Evolutionary conservation across 2,797 vertebrate genomes (phyloP).

Genomic region (Premnoplex brunnescens): DNA sequence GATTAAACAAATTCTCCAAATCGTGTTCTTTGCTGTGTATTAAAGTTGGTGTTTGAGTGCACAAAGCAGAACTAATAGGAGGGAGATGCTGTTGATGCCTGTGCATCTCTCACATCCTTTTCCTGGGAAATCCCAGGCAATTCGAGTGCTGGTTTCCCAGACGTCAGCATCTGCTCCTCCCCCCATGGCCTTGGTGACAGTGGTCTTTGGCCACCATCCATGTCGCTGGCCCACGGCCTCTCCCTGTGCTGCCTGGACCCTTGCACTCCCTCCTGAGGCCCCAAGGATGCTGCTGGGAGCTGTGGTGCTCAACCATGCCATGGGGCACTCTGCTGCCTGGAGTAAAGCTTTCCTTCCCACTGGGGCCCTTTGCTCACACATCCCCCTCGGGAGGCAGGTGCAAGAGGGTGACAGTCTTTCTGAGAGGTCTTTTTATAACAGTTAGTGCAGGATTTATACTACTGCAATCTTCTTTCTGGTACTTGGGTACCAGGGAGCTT

Average conservation of each 20-base stretch:
- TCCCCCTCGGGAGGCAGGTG: not conserved
- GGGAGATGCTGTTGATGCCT: not conserved
- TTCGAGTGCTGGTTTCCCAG: not conserved
- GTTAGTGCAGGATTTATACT: not conserved
- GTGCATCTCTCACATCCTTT: not conserved
- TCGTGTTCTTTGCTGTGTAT: not conserved
- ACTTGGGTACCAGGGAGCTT: not conserved
- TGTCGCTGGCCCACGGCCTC: accelerated
- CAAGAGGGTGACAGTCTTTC: not conserved
- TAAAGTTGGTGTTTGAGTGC: not conserved
- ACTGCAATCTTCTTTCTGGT: not conserved
- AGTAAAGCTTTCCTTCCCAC: not conserved
- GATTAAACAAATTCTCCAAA: not conserved
- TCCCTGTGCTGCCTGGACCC: not conserved
- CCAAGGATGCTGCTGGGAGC: not conserved
- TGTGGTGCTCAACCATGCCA: not conserved
- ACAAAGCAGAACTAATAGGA: not conserved
- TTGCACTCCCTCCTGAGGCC: accelerated
- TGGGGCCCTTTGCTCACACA: not conserved
- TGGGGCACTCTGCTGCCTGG: not conserved
- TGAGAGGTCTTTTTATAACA: not conserved
- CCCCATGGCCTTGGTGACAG: not conserved
- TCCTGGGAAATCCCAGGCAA: not conserved
- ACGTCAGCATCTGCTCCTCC: not conserved
- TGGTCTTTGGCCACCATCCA: not conserved